phyloP scores from a whole-genome alignment of 2,113 vertebrate genomes.

The Prinia subflava region DNA sequence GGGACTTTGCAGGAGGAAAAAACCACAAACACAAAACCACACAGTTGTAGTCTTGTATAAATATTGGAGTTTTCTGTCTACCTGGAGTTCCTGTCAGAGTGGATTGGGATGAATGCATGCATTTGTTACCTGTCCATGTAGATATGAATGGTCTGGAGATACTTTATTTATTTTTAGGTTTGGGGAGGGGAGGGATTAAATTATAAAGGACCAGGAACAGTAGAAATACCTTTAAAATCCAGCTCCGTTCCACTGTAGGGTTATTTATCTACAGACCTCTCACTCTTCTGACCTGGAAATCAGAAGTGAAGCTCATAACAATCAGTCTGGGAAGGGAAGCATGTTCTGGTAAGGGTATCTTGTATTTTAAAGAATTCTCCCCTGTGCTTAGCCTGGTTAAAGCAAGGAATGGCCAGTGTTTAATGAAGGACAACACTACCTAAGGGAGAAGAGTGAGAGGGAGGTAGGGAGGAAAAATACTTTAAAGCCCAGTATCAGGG shows the following conservation, averaged over 20 bases:
- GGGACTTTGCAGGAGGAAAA: slow-evolving; percentile 50
- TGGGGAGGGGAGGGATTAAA: slow-evolving; percentile 69
- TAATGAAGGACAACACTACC: slow-evolving; percentile 44
- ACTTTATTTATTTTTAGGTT: slow-evolving; percentile 75
- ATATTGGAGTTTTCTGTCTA: slow-evolving; percentile 49
- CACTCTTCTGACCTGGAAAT: slow-evolving; percentile 60
- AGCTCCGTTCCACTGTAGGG: slow-evolving; percentile 61
- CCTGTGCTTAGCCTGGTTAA: neutral
- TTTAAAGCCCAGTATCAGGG: slow-evolving; percentile 26
- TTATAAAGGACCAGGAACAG: slow-evolving; percentile 76
- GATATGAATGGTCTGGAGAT: slow-evolving; percentile 72
- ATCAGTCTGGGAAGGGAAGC: neutral
- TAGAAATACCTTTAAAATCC: slow-evolving; percentile 60
- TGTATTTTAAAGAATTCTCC: neutral
- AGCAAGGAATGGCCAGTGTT: neutral
- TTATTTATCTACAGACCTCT: slow-evolving; percentile 70
- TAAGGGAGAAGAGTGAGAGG: neutral
- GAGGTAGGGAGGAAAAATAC: slow-evolving; percentile 31
- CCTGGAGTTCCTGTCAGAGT: slow-evolving; percentile 55
- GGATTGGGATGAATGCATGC: slow-evolving; percentile 66
- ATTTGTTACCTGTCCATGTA: slow-evolving; percentile 69
- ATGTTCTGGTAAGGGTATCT: neutral
- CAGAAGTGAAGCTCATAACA: slow-evolving; percentile 11
- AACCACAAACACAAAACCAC: neutral
- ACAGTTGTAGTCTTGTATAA: slow-evolving; percentile 31